Conservation (phyloP, 2,113 vertebrate species). For the Myodes glareolus region DNA sequence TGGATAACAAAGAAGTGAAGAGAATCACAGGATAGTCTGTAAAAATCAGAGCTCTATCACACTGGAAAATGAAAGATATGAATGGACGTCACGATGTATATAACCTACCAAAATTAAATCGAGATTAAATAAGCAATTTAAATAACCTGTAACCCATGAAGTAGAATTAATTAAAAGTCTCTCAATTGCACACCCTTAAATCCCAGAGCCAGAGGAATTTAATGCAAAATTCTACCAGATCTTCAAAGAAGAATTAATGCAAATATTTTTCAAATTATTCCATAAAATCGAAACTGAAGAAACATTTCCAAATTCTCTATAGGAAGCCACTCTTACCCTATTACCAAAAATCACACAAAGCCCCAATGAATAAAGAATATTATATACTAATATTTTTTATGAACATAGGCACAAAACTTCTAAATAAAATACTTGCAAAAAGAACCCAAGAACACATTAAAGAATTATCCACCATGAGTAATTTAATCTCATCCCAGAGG, state of each 20-base stretch:
- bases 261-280: not conserved
- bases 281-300: not conserved
- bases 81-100: not conserved
- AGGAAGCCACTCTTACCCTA: not conserved
- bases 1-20: not conserved
- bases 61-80: not conserved
- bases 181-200: not conserved
- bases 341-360: not conserved
- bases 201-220: not conserved
- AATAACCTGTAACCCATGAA: not conserved
- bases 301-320: not conserved
- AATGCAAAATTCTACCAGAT: not conserved
- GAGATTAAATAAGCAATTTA: not conserved
- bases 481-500: not conserved
- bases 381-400: not conserved
- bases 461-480: not conserved
- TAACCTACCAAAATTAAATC: not conserved
- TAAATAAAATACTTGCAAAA: not conserved
- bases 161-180: not conserved
- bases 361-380: not conserved
- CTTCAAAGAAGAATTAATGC: not conserved
- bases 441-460: not conserved
- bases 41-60: not conserved
- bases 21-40: not conserved
- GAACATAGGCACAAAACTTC: not conserved